phyloP scores from a whole-genome alignment of 2,888 invertebrate species.

The Drosophila crucigera region DNA sequence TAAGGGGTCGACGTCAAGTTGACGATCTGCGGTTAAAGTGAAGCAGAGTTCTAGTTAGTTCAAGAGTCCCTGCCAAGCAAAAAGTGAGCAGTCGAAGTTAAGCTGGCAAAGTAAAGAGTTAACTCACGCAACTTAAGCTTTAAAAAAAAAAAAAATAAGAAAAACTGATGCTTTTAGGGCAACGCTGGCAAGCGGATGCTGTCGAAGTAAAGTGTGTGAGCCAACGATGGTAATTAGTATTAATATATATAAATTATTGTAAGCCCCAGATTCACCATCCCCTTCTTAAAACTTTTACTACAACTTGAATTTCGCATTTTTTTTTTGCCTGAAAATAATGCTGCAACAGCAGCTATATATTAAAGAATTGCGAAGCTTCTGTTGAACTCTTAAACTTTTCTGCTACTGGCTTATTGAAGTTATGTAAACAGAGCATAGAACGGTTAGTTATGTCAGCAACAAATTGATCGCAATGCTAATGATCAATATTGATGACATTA shows the following conservation, averaged over 20 bases:
- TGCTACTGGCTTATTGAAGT: not conserved
- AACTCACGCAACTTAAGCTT: not conserved
- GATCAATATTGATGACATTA: slow-evolving; percentile 1
- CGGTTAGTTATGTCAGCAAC: not conserved
- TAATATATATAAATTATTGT: not conserved
- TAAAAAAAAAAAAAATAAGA: not conserved
- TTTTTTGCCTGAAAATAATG: not conserved
- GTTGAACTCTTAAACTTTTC: not conserved
- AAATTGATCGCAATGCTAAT: slow-evolving; percentile 1
- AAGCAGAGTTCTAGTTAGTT: not conserved
- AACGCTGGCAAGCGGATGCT: not conserved
- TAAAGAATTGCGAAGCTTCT: not conserved
- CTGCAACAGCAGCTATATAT: not conserved
- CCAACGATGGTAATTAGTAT: not conserved
- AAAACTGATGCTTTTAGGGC: not conserved
- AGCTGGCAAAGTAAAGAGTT: not conserved
- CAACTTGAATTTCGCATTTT: not conserved
- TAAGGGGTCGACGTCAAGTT: not conserved
- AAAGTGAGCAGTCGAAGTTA: slow-evolving; percentile 7
- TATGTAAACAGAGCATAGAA: not conserved
- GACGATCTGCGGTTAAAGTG: not conserved
- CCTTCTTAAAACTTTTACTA: not conserved
- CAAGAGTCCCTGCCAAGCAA: not conserved
- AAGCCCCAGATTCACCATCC: not conserved
- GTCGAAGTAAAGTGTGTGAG: not conserved